Base-by-base conservation (phyloP, 2,797 vertebrate species). In the Ctenopoma kingsleyae region DNA sequence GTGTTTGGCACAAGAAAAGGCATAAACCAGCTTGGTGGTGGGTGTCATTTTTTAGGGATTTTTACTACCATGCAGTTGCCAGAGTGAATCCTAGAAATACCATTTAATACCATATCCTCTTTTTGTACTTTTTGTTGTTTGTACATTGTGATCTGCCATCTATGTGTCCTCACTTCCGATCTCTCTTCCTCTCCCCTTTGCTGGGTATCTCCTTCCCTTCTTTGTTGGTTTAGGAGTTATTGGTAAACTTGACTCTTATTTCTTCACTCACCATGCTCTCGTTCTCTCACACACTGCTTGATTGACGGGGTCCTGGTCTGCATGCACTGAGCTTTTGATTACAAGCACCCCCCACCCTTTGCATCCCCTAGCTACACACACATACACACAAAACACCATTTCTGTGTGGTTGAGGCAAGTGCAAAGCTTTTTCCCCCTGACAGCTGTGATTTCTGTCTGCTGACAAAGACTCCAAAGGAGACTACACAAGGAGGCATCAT, bases 231-330 rank as follows among this genome's bases (percentile, higher is more conserved):
- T 83, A 87, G 75, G 79, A 87, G 75, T 90, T 89, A 84, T 77
- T 87, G 82, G 79, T 94, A 93, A 96, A 96, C 94, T 96, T 96
- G 95, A 95, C 89, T 89, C 90, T 83, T 86, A 82, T 83, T 80
- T 78, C 81, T 91, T 80, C 78, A 67, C 62, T 80, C 84, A 76
- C 86, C 58, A 3, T 88, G 74, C 86, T 50, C 87, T 87, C 84
- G 82, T 94, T 83, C 81, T 85, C 70, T 90, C 87, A 80, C 78
- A 84, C 9, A 66, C 71, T 53, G 57, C 67, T 84, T 96, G 96
- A 96, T 93, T 96, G 96, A 93, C 95, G 89, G 94, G 93, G 91
- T 93, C 89, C 91, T 95, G 95, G 93, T 93, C 82, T 78, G 89
- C 77, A 83, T 82, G 74, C 85, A 91, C 90, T 94, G 87, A 87